Evolutionary conservation across 2,888 invertebrate species (phyloP).

Genomic region (Acleris literana): DNA sequence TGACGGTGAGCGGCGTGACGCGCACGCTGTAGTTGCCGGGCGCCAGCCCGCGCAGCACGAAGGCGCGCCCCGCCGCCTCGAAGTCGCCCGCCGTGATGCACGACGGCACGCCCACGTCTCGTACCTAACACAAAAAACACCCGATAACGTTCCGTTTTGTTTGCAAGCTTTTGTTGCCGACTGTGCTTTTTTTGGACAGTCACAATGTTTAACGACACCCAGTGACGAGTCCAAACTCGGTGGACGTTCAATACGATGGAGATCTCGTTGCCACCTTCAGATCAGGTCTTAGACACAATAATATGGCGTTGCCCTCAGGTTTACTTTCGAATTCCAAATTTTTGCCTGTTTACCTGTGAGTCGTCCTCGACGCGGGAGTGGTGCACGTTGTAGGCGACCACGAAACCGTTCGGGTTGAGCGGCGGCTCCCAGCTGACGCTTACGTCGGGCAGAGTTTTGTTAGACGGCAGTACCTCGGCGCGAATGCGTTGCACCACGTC

Average conservation of each 20-base stretch:
- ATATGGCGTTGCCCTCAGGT: no score
- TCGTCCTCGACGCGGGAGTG: slow-evolving; percentile 86
- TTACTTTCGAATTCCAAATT: no score
- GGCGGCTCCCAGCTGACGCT: slow-evolving; percentile 93
- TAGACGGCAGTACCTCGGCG: slow-evolving; percentile 66
- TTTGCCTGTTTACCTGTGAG: slow-evolving; percentile 49
- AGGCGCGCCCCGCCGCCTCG: slow-evolving; percentile 71
- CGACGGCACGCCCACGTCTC: slow-evolving; percentile 80
- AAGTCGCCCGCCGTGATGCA: slow-evolving; percentile 88
- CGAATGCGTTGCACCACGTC: slow-evolving; percentile 85
- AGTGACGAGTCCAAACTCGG: no score
- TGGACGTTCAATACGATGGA: no score
- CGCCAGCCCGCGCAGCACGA: slow-evolving; percentile 82
- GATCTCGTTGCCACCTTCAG: no score
- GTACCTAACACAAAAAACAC: slow-evolving; percentile 49
- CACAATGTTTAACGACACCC: no score
- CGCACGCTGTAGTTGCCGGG: slow-evolving; percentile 93
- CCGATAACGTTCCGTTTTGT: no score
- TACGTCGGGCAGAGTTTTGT: slow-evolving; percentile 83
- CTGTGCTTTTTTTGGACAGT: no score
- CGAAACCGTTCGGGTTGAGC: slow-evolving; percentile 92
- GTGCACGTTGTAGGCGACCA: slow-evolving; percentile 92
- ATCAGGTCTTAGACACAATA: no score
- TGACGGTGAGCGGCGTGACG: slow-evolving; percentile 90
- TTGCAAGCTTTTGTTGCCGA: no score